Base-by-base conservation (phyloP, 1,140 invertebrate species). In the Popillia japonica region DNA sequence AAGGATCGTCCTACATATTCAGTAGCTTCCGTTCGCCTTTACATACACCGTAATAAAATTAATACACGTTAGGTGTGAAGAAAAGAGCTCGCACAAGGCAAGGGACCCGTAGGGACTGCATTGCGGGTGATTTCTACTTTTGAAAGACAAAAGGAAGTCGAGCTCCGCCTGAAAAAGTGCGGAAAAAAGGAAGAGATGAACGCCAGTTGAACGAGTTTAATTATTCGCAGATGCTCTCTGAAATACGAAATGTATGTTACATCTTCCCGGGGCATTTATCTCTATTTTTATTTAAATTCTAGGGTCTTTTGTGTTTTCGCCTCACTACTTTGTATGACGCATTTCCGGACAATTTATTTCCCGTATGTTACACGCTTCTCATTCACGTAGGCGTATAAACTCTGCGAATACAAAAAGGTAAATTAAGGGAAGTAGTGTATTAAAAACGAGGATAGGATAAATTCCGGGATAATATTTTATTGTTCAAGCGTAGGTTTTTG, bases 171-270 rank as follows among this genome's bases (percentile, higher is more conserved):
- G 61, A 68, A 68, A 68, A 68, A 68, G 2, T 68, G 3, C 61
- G 61, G 22, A 68, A 68, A 68, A 68, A 68, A 34, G 44, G 44
- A 68, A 27, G 61, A 68, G 61, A 68, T 68, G 22, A 68, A 68
- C 61, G 61, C 20, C 61, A 68, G 61, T 22, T 68, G 61, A 68
- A 68, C 17, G 61, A 68, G 61, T 68, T 68, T 68, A 68, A 68
- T 68, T 68, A 68, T 68, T 68, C 61, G 61, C 61, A 68, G 20
- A 68, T 68, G 61, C 22, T 68, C 22, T 7, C 61, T 6, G 20
- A 68, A 68, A 68, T 68, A 27, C 61, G 61, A 68, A 27, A 34
- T 68, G 61, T 14, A 7, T 17, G 11, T 55, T 68, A 68, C 61
- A 27, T 68, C 61, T 68, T 22, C 11, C 22, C 61, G 4, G 44